Percentiles rank a stretch among this genome's conserved stretches.
Evolutionary conservation across 2,113 vertebrate species (phyloP).

Genomic region (Saccopteryx bilineata): DNA sequence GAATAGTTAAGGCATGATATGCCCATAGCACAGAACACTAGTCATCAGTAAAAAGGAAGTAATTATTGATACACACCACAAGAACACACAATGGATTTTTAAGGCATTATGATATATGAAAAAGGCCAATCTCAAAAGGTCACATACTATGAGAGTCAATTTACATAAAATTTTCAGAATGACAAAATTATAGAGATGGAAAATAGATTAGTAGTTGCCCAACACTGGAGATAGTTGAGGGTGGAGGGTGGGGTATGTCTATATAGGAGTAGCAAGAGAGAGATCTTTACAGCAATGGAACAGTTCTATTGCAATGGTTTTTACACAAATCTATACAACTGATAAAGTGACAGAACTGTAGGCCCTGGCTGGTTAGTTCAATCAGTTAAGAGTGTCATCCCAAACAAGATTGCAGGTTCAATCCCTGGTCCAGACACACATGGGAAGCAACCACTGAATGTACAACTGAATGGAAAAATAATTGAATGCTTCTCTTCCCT

Average conservation of each 20-base stretch:
- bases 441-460: too few relatives aligned
- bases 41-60: background rate
- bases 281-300: background rate
- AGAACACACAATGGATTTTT: background rate
- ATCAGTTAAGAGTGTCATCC: too few relatives aligned
- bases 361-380: too few relatives aligned
- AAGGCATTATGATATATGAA: too few relatives aligned
- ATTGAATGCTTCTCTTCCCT: too few relatives aligned
- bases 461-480: too few relatives aligned
- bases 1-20: background rate
- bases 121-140: background rate
- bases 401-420: too few relatives aligned
- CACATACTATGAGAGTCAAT: background rate
- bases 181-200: background rate
- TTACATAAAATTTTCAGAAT: background rate
- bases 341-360: background rate
- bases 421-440: too few relatives aligned
- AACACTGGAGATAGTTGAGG: background rate
- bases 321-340: background rate
- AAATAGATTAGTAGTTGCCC: background rate
- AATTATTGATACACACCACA: background rate
- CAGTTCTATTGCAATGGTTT: background rate
- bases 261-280: background rate
- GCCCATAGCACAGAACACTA: background rate
- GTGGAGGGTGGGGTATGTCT: background rate